These are phyloP conservation scores for Callimorpha dominula DNA, from an alignment of 2,888 invertebrate genomes.

Conservation along the genomic window DNA sequence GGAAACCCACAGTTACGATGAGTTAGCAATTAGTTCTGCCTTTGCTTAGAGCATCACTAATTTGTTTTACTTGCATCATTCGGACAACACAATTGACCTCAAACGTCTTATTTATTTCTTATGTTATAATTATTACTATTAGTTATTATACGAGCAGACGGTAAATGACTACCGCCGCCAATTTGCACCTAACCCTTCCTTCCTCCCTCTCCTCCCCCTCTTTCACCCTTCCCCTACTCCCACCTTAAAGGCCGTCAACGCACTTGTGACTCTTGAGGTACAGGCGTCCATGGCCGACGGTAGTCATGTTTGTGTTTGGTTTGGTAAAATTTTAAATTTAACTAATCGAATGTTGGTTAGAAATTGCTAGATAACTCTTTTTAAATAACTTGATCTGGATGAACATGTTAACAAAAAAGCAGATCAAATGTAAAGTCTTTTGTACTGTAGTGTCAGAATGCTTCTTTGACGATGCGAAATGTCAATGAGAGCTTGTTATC, in stretches of 20 bases:
- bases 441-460: background rate
- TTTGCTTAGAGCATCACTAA: slow-evolving; percentile 59
- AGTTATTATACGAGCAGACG: too few relatives aligned
- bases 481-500: slow-evolving; percentile 22
- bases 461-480: slow-evolving; percentile 10
- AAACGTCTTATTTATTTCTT: slow-evolving; percentile 44
- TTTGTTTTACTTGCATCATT: slow-evolving; percentile 59
- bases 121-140: too few relatives aligned
- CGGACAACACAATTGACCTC: slow-evolving; percentile 35
- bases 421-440: background rate
- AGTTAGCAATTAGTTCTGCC: slow-evolving; percentile 64
- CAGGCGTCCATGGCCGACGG: too few relatives aligned
- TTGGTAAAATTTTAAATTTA: background rate
- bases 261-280: too few relatives aligned
- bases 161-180: too few relatives aligned
- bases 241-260: too few relatives aligned
- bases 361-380: background rate
- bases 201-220: too few relatives aligned
- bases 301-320: too few relatives aligned
- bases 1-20: slow-evolving; percentile 49
- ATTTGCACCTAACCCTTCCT: too few relatives aligned
- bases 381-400: background rate
- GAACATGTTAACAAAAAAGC: background rate
- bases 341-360: background rate
- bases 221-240: too few relatives aligned